Evolutionary conservation across 2,888 invertebrate genomes (phyloP), one percentile per base, ranked within the genome.

Genomic region (Caenorhabditis drosophilae): DNA sequence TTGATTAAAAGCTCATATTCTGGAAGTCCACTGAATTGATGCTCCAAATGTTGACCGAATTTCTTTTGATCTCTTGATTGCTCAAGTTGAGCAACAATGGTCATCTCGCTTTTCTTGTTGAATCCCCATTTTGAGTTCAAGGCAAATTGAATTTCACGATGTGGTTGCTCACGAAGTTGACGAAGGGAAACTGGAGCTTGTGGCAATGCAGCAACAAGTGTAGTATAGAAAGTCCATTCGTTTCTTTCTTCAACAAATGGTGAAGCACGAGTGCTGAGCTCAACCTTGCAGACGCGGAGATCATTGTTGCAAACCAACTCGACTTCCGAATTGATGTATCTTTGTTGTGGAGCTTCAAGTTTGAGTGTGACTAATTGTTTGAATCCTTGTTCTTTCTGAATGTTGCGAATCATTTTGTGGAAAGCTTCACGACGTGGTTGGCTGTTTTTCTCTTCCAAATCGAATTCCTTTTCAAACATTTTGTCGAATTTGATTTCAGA

Each of bases 201-300:
- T 54, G 79, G 79, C 34, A 67, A 49, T 25, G 73, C 51, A 34
- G 60, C 38, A 44, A 75, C 61, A 22, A 66, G 26, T 42, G 66
- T 51, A 18, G 68, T 25, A 41, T 55, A 56, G 47, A 78, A 44
- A 12, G 42, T 66, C 79, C 79, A 79, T 25, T 73, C 59, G 34
- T 54, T 42, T 42, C 20, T 38, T 45, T 76, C 70, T 38, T 64
- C 52, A 20, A 48, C 45, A 25, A 60, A 7, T 36, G 67, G 61
- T 20, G 54, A 42, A 26, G 54, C 62, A 34, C 58, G 58, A 41
- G 38, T 27, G 26, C 62, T 57, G 18, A 64, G 15, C 27, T 45
- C 38, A 15, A 56, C 9, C 38, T 52, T 62, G 68, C 51, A 59
- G 41, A 54, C 54, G 36, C 66, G 61, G 34, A 67, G 34, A 20